Conservation (phyloP, 2,888 invertebrate species). For the Odiellus spinosus region DNA sequence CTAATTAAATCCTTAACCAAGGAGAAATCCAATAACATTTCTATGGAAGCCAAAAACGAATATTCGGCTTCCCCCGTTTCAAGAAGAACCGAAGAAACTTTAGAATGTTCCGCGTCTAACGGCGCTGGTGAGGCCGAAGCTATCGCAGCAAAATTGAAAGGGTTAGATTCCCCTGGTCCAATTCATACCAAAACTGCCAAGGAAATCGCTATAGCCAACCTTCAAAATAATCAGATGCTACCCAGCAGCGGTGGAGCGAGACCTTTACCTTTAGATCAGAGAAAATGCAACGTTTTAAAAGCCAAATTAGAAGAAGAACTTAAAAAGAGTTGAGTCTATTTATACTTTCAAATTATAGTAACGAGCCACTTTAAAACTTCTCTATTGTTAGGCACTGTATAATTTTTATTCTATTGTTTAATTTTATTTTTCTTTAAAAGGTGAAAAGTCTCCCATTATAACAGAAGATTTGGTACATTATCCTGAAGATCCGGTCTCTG, state of each 20-base stretch:
- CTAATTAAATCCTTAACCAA: slow-evolving; percentile 45
- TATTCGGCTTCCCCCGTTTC: neutral
- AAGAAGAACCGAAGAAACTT: neutral
- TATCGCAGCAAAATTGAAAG: slow-evolving; percentile 13
- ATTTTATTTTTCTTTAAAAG: too few species aligned
- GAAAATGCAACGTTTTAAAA: slow-evolving; percentile 19
- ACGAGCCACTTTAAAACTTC: slow-evolving; percentile 1
- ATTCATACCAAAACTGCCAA: slow-evolving; percentile 2
- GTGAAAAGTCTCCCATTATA: too few species aligned
- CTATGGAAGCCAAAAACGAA: neutral
- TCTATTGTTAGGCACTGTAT: slow-evolving; percentile 1
- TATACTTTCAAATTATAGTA: neutral
- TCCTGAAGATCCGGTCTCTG: too few species aligned
- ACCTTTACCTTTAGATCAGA: slow-evolving; percentile 16
- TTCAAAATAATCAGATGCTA: slow-evolving; percentile 15
- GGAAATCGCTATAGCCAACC: slow-evolving; percentile 6
- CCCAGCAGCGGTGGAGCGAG: slow-evolving; percentile 13
- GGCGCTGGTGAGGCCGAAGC: slow-evolving; percentile 9
- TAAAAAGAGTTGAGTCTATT: slow-evolving; percentile 9
- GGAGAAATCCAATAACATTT: slow-evolving; percentile 5
- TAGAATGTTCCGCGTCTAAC: neutral
- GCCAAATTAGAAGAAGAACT: slow-evolving; percentile 17
- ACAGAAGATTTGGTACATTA: too few species aligned
- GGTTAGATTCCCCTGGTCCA: slow-evolving; percentile 10
- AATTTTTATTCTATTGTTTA: too few species aligned